phyloP scores from a whole-genome alignment of 2,113 vertebrate genomes.

The Gavialis gangeticus region DNA sequence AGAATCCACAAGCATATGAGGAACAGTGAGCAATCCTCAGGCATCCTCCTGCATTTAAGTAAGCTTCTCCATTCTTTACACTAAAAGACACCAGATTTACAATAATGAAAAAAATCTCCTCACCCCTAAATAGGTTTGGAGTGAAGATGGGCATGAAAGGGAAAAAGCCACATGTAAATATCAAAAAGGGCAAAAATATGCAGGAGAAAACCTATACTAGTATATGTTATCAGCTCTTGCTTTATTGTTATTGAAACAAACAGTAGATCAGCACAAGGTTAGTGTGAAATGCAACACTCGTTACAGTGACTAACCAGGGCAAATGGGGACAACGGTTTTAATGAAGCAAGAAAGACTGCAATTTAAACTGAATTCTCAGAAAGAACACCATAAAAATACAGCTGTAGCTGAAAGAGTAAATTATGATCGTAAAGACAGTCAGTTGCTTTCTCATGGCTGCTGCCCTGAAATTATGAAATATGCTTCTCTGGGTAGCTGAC shows the following conservation, averaged over 20 bases:
- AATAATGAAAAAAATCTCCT: not conserved
- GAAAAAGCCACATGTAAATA: not conserved
- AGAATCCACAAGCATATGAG: not conserved
- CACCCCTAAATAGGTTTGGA: not conserved
- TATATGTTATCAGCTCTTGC: not conserved
- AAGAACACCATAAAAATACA: not conserved
- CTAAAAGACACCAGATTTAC: not conserved
- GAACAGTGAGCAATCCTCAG: not conserved
- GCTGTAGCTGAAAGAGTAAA: not conserved
- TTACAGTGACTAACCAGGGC: constrained; percentile 4
- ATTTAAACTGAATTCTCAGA: not conserved
- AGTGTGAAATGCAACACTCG: not conserved
- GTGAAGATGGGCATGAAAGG: fast-evolving
- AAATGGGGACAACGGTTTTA: not conserved
- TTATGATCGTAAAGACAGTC: not conserved
- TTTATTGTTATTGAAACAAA: not conserved
- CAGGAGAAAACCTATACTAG: not conserved
- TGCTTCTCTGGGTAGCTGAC: not conserved
- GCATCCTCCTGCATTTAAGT: not conserved
- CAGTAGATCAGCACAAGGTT: not conserved
- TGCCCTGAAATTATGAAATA: not conserved
- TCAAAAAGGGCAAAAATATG: not conserved
- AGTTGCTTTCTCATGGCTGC: not conserved
- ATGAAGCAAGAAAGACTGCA: not conserved
- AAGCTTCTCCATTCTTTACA: not conserved